Conservation (phyloP, 2,797 vertebrate species). For the Anguilla obscura region DNA sequence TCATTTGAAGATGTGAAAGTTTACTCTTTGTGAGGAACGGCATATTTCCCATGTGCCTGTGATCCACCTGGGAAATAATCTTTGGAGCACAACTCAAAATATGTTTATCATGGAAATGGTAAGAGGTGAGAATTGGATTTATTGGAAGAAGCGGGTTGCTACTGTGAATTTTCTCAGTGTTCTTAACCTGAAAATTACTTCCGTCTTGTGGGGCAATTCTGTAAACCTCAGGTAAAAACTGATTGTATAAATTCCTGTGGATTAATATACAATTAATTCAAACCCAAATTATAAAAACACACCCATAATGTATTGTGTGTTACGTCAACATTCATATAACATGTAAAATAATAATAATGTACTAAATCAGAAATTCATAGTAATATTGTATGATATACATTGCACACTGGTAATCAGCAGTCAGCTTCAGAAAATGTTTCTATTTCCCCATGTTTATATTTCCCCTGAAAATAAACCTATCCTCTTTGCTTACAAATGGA, state of each 20-base stretch:
- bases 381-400: not conserved
- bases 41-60: not conserved
- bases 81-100: not conserved
- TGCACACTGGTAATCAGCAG: not conserved
- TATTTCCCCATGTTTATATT: no score
- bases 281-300: not conserved
- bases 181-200: conserved; percentile 25
- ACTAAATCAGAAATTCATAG: not conserved
- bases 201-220: not conserved
- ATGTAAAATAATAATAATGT: not conserved
- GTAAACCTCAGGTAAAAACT: conserved; percentile 15
- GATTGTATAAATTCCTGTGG: not conserved
- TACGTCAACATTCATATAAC: not conserved
- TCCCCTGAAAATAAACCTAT: not conserved
- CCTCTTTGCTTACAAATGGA: not conserved
- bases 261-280: not conserved
- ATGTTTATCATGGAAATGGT: conserved; percentile 9
- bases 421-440: no score
- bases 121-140: conserved; percentile 26
- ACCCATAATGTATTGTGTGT: not conserved
- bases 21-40: not conserved
- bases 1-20: not conserved
- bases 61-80: conserved; percentile 25
- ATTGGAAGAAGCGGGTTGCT: conserved; percentile 25
- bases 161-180: conserved; percentile 23